A percentile compares a stretch with the other conserved stretches of the same genome.
These are phyloP conservation scores for Crotalus helleri DNA, from an alignment of 2,113 vertebrate genomes.

Conservation along the genomic window DNA sequence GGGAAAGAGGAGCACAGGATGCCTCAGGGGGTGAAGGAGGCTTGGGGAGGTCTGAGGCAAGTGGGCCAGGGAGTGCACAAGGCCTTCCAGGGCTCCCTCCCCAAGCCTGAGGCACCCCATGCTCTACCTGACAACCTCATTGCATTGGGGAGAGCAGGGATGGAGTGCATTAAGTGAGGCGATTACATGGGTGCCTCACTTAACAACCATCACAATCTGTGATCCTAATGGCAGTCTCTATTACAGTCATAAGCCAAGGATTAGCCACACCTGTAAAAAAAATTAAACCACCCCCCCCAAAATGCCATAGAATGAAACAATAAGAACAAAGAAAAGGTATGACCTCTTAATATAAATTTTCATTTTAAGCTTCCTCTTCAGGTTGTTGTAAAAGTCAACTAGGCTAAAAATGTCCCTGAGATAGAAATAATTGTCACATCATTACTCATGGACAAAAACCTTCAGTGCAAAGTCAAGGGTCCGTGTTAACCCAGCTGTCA, in stretches of 20 bases:
- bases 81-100: not conserved
- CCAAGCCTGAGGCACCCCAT: not conserved
- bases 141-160: too few relatives aligned
- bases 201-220: not conserved
- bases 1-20: not conserved
- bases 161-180: too few relatives aligned
- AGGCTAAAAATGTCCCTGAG: not conserved
- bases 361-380: slow-evolving; percentile 49
- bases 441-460: fast-evolving
- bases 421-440: slow-evolving; percentile 19
- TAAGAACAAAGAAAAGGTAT: not conserved
- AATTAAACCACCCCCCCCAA: not conserved
- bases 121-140: too few relatives aligned
- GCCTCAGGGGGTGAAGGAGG: not conserved
- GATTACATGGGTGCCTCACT: not conserved
- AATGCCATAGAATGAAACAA: fast-evolving
- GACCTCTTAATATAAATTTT: slow-evolving; percentile 41
- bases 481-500: not conserved
- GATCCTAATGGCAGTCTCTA: not conserved
- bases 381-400: not conserved
- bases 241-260: not conserved
- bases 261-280: not conserved
- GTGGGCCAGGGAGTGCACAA: not conserved
- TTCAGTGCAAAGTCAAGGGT: not conserved
- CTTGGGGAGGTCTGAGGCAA: not conserved